Evolutionary conservation across 1,140 invertebrate species (phyloP).

Genomic region (Galleria mellonella): DNA sequence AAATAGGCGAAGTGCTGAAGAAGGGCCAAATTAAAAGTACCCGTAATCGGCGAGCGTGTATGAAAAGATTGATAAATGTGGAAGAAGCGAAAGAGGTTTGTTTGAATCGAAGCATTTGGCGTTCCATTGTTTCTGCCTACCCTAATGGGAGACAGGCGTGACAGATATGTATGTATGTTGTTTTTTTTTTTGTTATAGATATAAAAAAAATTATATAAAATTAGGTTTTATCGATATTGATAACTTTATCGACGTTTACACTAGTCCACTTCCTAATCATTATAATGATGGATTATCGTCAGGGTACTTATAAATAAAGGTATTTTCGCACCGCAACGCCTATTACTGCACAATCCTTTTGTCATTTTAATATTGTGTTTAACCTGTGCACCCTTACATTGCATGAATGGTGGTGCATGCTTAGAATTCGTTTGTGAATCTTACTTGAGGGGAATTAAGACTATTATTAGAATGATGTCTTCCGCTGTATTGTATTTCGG

Average conservation of each 20-base stretch:
- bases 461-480: background rate
- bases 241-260: constrained; percentile 12
- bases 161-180: no score
- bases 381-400: constrained; percentile 6
- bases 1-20: no score
- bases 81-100: no score
- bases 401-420: background rate
- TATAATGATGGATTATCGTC: constrained; percentile 57
- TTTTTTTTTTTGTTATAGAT: background rate
- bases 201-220: background rate
- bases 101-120: no score
- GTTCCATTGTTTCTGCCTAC: no score
- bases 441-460: constrained; percentile 1
- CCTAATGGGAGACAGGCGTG: no score
- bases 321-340: constrained; percentile 59
- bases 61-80: no score
- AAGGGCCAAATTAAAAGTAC: no score
- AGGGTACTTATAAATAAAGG: constrained; percentile 32
- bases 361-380: constrained; percentile 10
- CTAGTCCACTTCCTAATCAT: constrained; percentile 15
- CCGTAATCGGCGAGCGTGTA: no score
- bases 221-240: constrained; percentile 4
- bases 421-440: background rate
- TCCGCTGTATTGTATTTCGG: background rate
- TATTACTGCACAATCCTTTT: constrained; percentile 30